Base-by-base conservation (phyloP, 1,140 invertebrate species). In the Steinernema khuongi region DNA sequence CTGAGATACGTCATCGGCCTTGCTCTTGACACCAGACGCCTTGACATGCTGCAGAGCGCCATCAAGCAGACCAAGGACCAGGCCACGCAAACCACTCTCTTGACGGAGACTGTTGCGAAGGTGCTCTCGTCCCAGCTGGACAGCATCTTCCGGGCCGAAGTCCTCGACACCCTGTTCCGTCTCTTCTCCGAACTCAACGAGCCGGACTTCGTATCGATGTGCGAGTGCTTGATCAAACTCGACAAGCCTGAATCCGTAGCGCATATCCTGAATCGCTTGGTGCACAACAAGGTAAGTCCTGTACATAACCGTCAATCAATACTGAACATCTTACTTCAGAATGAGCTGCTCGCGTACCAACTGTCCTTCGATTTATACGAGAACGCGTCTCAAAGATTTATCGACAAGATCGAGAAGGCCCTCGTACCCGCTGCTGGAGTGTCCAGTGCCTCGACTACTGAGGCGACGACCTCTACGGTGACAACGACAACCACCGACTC, bases 311-410 rank as follows among this genome's bases (percentile, higher is more conserved):
- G 43, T 29, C 22, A 22, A 22, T 22, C 31, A 26, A 31, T 29
- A 74, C 19, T 32, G 19, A 22, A 30, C n/a, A n/a, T n/a, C n/a
- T n/a, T n/a, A n/a, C n/a, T 22, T 60, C 26, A 60, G 50, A 60
- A 60, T 60, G 87, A 88, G 32, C 83, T 98, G 1, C 97, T 98
- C 94, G 95, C 94, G 0, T 98, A 96, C 87, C 96, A 99, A 88
- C 97, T 99, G 81, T 94, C 91, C 0, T 99, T 99, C 88, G 96
- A 99, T 89, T 88, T 99, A 75, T 99, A 99, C 84, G 96, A 99
- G 87, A 97, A 94, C 74, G 96, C 96, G 0, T 97, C 95, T 0
- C 97, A 99, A 87, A 94, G 98, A 84, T 97, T 98, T 85, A 87
- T 99, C 19, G 91, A 91, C 30, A 89, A 92, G 80, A 93, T 99